These are phyloP conservation scores for Phyllotreta striolata DNA, from an alignment of 2,888 invertebrate species.

Conservation along the genomic window DNA sequence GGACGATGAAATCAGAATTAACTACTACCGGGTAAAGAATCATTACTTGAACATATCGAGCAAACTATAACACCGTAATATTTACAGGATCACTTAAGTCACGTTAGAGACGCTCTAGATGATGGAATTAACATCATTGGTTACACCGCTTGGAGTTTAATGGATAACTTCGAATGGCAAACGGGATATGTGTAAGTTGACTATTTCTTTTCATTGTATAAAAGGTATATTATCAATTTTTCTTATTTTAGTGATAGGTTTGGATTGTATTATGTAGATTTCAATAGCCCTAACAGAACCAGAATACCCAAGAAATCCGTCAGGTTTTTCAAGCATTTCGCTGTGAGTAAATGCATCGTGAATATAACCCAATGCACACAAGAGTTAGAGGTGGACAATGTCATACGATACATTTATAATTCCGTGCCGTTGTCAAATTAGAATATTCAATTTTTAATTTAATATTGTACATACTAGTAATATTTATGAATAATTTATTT, in stretches of 20 bases:
- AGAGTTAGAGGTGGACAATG: conserved; percentile 53
- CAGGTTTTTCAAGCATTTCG: conserved; percentile 65
- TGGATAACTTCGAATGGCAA: conserved; percentile 63
- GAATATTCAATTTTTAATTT: conserved; percentile 2
- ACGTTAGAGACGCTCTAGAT: conserved; percentile 53
- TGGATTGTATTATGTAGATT: conserved; percentile 76
- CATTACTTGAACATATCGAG: neutral
- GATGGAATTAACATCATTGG: conserved; percentile 59
- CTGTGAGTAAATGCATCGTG: conserved; percentile 54
- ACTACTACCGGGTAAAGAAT: conserved; percentile 61
- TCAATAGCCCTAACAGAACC: conserved; percentile 65
- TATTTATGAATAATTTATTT: conserved; percentile 7
- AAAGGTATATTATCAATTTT: conserved; percentile 46
- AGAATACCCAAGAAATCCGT: conserved; percentile 73
- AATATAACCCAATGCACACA: conserved; percentile 45
- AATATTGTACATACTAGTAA: conserved; percentile 7
- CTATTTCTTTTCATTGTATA: conserved; percentile 32
- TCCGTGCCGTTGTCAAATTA: neutral
- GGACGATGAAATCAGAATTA: conserved; percentile 65
- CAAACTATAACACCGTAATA: neutral
- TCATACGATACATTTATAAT: conserved; percentile 31
- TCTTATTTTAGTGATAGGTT: conserved; percentile 67
- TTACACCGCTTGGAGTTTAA: conserved; percentile 52
- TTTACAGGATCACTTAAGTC: conserved; percentile 58
- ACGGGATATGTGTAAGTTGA: conserved; percentile 58